phyloP scores from a whole-genome alignment of 2,797 vertebrate genomes.

The Leptatherina wallacei region DNA sequence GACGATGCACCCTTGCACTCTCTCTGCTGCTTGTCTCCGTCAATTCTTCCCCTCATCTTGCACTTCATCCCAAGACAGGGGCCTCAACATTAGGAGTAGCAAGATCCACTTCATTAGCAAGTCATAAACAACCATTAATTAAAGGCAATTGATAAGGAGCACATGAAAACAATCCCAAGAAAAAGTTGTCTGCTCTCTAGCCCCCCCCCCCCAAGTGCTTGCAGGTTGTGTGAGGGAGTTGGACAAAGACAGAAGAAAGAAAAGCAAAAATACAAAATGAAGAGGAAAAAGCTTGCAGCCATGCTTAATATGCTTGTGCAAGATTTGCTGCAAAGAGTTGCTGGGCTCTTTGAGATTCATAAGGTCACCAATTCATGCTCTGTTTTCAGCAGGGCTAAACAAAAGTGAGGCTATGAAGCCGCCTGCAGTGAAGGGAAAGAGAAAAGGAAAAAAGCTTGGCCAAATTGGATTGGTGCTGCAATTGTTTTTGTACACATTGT shows the following conservation, averaged over 20 bases:
- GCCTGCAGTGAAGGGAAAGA: slow-evolving; percentile 42
- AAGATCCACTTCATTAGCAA: slow-evolving; percentile 76
- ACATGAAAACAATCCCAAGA: slow-evolving; percentile 70
- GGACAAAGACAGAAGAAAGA: slow-evolving; percentile 40
- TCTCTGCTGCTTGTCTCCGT: slow-evolving; percentile 5
- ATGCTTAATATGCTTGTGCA: slow-evolving; percentile 65
- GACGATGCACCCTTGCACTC: neutral
- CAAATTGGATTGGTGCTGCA: slow-evolving; percentile 74
- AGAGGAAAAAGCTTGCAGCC: slow-evolving; percentile 51
- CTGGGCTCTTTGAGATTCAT: slow-evolving; percentile 71
- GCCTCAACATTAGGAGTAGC: slow-evolving; percentile 50
- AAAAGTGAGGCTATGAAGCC: slow-evolving; percentile 54
- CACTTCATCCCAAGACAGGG: slow-evolving; percentile 48
- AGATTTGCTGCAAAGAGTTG: slow-evolving; percentile 75
- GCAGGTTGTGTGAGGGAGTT: slow-evolving; percentile 31
- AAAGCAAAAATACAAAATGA: slow-evolving; percentile 10
- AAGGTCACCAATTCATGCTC: slow-evolving; percentile 76
- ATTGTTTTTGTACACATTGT: slow-evolving; percentile 74
- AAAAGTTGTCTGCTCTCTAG: slow-evolving; percentile 61
- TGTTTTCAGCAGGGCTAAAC: slow-evolving; percentile 64
- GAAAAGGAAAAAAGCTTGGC: slow-evolving; percentile 47
- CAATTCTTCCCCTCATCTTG: slow-evolving; percentile 27
- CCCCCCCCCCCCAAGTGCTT: slow-evolving; percentile 24
- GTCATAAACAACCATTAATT: slow-evolving; percentile 80
- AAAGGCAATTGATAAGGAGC: slow-evolving; percentile 72